phyloP scores from a whole-genome alignment of 2,797 vertebrate genomes.

The Leuciscus waleckii region DNA sequence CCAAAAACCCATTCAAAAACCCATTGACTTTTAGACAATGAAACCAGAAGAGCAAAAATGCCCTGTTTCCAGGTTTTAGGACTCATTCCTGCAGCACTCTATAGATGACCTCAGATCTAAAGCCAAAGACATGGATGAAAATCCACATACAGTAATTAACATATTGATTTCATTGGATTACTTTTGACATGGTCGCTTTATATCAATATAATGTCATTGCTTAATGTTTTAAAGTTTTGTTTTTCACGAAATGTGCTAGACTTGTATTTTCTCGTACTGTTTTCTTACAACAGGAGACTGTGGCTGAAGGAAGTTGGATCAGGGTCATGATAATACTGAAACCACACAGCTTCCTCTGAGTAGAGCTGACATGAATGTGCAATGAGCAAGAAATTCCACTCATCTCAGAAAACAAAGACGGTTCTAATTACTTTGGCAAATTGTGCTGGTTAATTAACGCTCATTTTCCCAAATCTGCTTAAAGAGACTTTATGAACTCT shows the following conservation, averaged over 20 bases:
- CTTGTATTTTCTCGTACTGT: background rate
- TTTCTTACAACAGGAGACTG: background rate
- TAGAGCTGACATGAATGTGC: constrained; percentile 20
- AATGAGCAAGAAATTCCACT: constrained; percentile 1
- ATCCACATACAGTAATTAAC: background rate
- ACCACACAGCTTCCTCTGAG: constrained; percentile 11
- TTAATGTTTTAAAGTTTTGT: background rate
- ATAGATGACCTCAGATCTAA: background rate
- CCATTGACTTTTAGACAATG: no score
- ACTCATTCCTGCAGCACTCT: background rate
- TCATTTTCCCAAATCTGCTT: background rate
- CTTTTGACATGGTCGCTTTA: background rate
- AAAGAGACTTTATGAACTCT: background rate
- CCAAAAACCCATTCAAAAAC: no score
- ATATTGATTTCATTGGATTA: background rate
- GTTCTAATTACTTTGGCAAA: constrained; percentile 10
- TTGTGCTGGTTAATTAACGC: background rate
- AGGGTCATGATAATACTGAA: background rate
- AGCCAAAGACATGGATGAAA: background rate
- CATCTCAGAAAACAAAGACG: constrained; percentile 9
- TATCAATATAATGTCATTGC: background rate
- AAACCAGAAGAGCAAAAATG: background rate
- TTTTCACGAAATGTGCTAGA: background rate
- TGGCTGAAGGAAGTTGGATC: background rate
- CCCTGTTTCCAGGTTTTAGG: background rate